Percentiles rank a stretch among this genome's conserved stretches.
Conservation (phyloP, 2,888 invertebrate species). For the Danaus chrysippus region DNA sequence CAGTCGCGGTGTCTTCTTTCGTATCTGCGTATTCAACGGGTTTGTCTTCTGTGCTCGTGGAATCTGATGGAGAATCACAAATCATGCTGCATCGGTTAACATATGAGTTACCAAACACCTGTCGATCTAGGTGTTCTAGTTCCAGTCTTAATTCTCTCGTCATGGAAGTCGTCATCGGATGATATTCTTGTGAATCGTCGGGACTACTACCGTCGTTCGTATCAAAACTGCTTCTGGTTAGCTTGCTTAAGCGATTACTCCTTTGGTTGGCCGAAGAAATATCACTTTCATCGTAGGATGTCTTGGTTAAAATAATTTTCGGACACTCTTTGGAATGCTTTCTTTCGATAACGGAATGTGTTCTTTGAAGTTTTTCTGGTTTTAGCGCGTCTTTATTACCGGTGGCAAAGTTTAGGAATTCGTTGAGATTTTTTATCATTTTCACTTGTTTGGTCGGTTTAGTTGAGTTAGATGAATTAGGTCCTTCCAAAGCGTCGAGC, state of each 20-base stretch:
- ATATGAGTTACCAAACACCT: conserved; percentile 84
- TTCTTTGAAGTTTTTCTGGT: conserved; percentile 58
- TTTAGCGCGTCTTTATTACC: conserved; percentile 72
- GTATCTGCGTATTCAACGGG: conserved; percentile 47
- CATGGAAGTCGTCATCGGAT: conserved; percentile 92
- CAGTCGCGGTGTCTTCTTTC: conserved; percentile 45
- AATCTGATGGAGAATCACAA: conserved; percentile 68
- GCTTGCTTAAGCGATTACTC: conserved; percentile 40
- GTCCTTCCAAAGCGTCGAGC: conserved; percentile 76
- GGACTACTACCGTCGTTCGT: conserved; percentile 83
- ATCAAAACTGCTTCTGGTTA: conserved; percentile 53
- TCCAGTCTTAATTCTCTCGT: conserved; percentile 90
- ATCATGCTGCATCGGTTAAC: conserved; percentile 60
- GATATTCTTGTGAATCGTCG: conserved; percentile 90
- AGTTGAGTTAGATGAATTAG: conserved; percentile 54
- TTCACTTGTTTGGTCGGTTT: conserved; percentile 57
- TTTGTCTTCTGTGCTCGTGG: conserved; percentile 66
- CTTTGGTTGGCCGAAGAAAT: conserved; percentile 41
- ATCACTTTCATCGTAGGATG: conserved; percentile 56
- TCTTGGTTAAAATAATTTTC: conserved; percentile 60
- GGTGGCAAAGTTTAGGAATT: conserved; percentile 88
- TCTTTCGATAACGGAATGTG: conserved; percentile 58
- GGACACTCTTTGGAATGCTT: conserved; percentile 54
- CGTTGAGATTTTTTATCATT: conserved; percentile 89
- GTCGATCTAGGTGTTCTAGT: conserved; percentile 89